Evolutionary conservation across 2,113 vertebrate species (phyloP), one percentile per base, ranked within the genome.

Genomic region (Phrynosoma blainvillii): DNA sequence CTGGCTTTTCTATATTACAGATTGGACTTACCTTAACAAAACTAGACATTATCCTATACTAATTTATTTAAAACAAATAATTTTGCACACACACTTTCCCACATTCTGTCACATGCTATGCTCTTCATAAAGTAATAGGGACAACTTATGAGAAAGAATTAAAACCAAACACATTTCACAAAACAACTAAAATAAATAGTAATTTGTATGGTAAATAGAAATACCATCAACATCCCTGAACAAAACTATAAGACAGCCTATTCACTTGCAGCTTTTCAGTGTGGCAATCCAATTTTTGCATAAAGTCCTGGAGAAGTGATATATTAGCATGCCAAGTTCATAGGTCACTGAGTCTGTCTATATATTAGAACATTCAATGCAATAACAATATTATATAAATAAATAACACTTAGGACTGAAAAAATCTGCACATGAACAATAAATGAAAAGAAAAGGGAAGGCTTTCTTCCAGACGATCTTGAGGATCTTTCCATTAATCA

Each of bases 251-350:
- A 27, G 2, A 1, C 0, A 36, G 5, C 6, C 70, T 16, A 21
- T 0, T 42, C 6, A 54, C 0, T 0, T 13, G 3, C 18, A 42
- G 12, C 14, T 4, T 85, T 85, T 47, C 9, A 77, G 5, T 30
- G 54, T 4, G 54, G 0, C 0, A 21, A 12, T n/a, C 2, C 21
- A 0, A 0, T 1, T 0, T 62, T 83, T 11, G 32, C 12, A 4
- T 9, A 25, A 0, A n/a, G 0, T 0, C 6, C 32, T 78, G 10
- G 2, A 36, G 32, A 23, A 0, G 0, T 79, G 25, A 21, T 13
- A 74, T 30, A 75, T 75, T 65, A 74, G 16, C 36, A 66, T 23
- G 52, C 82, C 36, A 87, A 21, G 32, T 30, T 42, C 8, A 82
- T 62, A 77, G 1, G 21, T 47, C 42, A 86, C 40, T 8, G 2